phyloP scores from a whole-genome alignment of 1,140 invertebrate genomes.

The Drosophila eugracilis region DNA sequence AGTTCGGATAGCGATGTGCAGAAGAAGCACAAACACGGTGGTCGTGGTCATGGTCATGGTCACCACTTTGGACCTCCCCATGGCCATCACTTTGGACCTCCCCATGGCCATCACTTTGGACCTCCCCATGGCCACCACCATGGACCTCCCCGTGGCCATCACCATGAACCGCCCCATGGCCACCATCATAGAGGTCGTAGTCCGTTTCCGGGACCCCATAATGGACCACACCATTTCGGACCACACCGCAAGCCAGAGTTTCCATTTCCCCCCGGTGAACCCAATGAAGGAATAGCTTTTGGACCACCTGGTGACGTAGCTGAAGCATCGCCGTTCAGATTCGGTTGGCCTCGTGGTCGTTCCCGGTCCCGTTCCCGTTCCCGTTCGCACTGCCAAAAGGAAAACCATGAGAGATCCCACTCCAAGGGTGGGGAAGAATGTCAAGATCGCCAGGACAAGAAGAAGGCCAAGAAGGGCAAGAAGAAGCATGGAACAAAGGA shows the following conservation, averaged over 20 bases:
- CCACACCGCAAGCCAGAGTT: neutral
- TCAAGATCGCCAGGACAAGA: conserved; percentile 4
- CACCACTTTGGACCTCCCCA: neutral
- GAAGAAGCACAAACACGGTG: too few species aligned
- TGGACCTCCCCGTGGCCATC: conserved; percentile 6
- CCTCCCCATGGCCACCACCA: neutral
- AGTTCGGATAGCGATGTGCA: conserved; percentile 30
- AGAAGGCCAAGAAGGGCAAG: conserved; percentile 3
- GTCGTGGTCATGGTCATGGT: conserved; percentile 9
- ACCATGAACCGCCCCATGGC: conserved; percentile 4
- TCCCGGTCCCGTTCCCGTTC: conserved; percentile 13
- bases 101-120: conserved; percentile 8
- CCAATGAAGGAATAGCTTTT: neutral
- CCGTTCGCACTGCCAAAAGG: conserved; percentile 5
- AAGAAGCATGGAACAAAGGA: conserved; percentile 4
- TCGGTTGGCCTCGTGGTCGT: too few species aligned
- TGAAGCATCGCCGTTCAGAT: too few species aligned
- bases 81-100: conserved; percentile 9
- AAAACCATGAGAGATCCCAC: neutral
- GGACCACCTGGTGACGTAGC: conserved; percentile 1
- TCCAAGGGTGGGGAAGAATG: neutral
- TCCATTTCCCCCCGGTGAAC: neutral
- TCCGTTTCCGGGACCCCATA: too few species aligned
- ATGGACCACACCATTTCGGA: neutral
- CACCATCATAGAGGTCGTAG: too few species aligned